Evolutionary conservation across 2,113 vertebrate genomes (phyloP), one percentile per base, ranked within the genome.

Genomic region (Pelusios castaneus): DNA sequence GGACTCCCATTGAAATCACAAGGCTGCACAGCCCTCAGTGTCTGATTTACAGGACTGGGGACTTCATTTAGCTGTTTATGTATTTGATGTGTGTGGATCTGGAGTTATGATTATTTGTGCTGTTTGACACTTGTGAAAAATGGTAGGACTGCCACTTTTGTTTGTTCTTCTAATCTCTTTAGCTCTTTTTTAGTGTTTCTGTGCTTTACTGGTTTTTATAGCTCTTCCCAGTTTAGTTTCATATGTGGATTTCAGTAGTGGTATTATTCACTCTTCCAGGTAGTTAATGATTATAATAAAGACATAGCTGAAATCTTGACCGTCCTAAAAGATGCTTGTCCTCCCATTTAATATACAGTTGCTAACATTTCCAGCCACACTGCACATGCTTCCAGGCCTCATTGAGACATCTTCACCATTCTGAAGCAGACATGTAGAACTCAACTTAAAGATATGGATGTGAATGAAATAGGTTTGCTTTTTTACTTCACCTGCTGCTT

Each of bases 401-500:
- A 56, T 25, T 56, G 25, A 16, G 6, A 12, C 12, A 31, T 29
- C 12, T 55, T 16, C 85, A 91, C 85, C 78, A 88, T 92, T 84
- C 0, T 88, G 80, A 84, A 82, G n/a, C 58, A 84, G 85, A 80
- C 78, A 0, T 67, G 0, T 2, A 63, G 78, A 85, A 92, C n/a
- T 90, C 17, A 95, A 77, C 91, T 90, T 67, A 54, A 84, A 78
- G 43, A n/a, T 29, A n/a, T 41, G 49, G 56, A 14, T 88, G 89
- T 0, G 7, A 89, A 90, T 34, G 27, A 81, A 91, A 82, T 76
- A 91, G 49, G 90, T 84, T 78, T 31, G 41, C 41, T 92, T 85
- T 60, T 82, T 6, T 86, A 81, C 93, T 95, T 93, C 45, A 34
- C 11, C 88, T 94, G 34, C 3, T 94, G 29, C 78, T 88, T 95